Base-by-base conservation (phyloP, 2,888 invertebrate species). In the Alviniconcha strummeri region DNA sequence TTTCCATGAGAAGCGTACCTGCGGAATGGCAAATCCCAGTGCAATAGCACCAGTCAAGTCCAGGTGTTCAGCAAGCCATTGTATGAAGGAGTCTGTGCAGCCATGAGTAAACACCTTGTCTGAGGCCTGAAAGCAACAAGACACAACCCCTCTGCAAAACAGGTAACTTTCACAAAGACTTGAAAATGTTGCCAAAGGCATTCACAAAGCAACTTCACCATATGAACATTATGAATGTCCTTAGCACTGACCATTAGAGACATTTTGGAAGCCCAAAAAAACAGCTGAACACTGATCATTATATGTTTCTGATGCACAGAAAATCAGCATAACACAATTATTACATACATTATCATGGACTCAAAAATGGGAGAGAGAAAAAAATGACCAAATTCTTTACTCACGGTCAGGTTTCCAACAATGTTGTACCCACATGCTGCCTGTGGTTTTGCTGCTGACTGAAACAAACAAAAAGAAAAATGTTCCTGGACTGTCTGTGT, bases 21-120 rank as follows among this genome's bases (percentile, higher is more conserved):
- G 92, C 17, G 92, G 91, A 80, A 92, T 91, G 52, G 92, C 90
- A 81, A 91, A 89, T 69, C 91, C 91, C 13, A 92, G 90, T 5
- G 90, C 92, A 8, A 89, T 89, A 60, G 90, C 91, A 7, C 92
- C 92, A 36, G 92, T 89, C 80, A 90, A 86, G 83, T 92, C 92
- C 69, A 92, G 87, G 80, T 91, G 88, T 57, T 88, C 85, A 75
- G 89, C 89, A 15, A 92, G 84, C 91, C 91, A 91, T 56, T 82
- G 79, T 52, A 89, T 82, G 81, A 92, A 90, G 54, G 84, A 81
- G 36, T 89, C 85, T 13, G 89, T 90, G 86, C 92, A 92, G 36
- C 92, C 92, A 80, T 86, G 85, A 3, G 87, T 89, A 83, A 89
- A 86, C 80, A 91, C 89, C 60, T 82, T 64, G 55, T 64, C 64